phyloP scores from a whole-genome alignment of 2,113 vertebrate genomes.

The Pygathrix nemaeus region DNA sequence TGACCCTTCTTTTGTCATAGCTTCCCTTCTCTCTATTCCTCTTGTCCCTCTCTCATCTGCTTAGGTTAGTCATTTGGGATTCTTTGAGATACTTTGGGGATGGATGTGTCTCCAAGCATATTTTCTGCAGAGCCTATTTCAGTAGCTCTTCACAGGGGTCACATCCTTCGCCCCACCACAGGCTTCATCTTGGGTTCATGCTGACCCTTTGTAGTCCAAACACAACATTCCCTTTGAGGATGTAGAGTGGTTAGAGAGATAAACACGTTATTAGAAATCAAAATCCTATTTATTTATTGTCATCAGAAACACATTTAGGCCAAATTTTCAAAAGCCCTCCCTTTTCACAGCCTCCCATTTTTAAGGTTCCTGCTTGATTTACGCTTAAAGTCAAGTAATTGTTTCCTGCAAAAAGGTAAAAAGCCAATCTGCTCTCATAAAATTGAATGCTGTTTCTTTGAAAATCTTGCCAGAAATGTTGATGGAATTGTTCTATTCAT shows the following conservation, averaged over 20 bases:
- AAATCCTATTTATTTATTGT: background rate
- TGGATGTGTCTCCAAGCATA: background rate
- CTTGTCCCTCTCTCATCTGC: background rate
- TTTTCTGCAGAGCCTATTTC: background rate
- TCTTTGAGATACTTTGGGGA: background rate
- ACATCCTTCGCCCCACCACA: background rate
- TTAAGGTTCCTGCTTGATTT: constrained; percentile 15
- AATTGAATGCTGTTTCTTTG: background rate
- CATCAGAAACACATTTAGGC: background rate
- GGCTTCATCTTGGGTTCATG: background rate
- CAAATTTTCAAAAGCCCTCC: background rate
- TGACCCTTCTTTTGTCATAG: background rate
- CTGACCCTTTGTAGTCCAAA: background rate
- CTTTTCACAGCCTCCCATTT: background rate
- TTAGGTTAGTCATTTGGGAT: background rate
- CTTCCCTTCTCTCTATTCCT: background rate
- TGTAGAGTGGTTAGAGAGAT: background rate
- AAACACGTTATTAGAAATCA: background rate
- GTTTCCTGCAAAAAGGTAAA: constrained; percentile 5
- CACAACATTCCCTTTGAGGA: background rate
- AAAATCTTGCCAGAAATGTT: constrained; percentile 20
- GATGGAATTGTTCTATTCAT: background rate
- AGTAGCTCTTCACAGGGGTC: background rate
- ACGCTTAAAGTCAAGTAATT: background rate
- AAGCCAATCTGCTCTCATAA: background rate